phyloP scores from a whole-genome alignment of 2,113 vertebrate genomes.

The Alosa alosa region DNA sequence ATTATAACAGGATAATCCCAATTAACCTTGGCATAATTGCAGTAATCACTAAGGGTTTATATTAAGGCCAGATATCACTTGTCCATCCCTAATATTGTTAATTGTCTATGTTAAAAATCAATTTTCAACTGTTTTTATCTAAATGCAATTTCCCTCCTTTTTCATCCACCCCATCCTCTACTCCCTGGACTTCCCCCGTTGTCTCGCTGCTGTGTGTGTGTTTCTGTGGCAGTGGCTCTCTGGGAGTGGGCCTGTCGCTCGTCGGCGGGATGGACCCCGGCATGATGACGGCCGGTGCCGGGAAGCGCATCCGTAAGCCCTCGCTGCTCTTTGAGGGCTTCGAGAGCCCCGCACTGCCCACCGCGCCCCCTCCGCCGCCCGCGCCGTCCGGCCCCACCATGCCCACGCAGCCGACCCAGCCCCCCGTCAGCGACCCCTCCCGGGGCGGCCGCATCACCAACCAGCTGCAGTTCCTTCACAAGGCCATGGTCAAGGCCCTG shows the following conservation, averaged over 20 bases:
- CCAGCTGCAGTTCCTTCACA: slow-evolving; percentile 91
- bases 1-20: not conserved
- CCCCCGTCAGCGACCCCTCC: slow-evolving; percentile 79
- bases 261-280: slow-evolving; percentile 62
- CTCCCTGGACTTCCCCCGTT: not conserved
- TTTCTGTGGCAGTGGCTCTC: slow-evolving; percentile 49
- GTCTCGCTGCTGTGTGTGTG: not conserved
- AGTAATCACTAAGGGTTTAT: too few relatives aligned
- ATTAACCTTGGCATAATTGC: not conserved
- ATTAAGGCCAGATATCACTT: too few relatives aligned
- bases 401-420: slow-evolving; percentile 52
- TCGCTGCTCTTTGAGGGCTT: slow-evolving; percentile 90
- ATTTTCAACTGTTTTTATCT: not conserved
- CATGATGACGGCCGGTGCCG: slow-evolving; percentile 64
- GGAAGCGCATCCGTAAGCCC: slow-evolving; percentile 91
- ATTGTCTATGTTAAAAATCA: too few relatives aligned
- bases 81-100: too few relatives aligned
- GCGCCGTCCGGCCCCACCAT: slow-evolving; percentile 27
- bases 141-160: not conserved
- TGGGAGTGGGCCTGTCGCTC: slow-evolving; percentile 59
- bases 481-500: slow-evolving; percentile 83
- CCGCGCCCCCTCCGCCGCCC: slow-evolving; percentile 61
- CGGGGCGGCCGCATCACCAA: slow-evolving; percentile 84
- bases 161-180: not conserved
- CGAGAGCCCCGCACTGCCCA: slow-evolving; percentile 83